Percentiles rank a stretch among this genome's conserved stretches.
Evolutionary conservation across 2,113 vertebrate genomes (phyloP).

Genomic region (Parotia lawesii): DNA sequence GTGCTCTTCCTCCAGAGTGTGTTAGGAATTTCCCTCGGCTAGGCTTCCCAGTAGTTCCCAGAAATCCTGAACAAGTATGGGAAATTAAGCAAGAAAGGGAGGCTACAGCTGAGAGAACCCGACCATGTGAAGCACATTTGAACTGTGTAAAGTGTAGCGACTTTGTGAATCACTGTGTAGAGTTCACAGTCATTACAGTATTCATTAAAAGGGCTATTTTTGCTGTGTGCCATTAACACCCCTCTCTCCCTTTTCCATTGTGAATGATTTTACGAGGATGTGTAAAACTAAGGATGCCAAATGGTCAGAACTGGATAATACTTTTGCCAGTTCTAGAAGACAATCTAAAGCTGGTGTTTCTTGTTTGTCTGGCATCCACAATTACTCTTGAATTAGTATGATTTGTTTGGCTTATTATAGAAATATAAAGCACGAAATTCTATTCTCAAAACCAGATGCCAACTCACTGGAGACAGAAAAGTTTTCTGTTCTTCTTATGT

Average conservation of each 20-base stretch:
- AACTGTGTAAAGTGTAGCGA: not conserved
- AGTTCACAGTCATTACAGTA: not conserved
- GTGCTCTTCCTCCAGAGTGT: not conserved
- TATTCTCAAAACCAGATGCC: not conserved
- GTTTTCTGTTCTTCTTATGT: conserved; percentile 10
- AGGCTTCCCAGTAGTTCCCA: not conserved
- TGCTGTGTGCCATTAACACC: not conserved
- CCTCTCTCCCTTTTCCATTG: not conserved
- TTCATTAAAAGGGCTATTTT: not conserved
- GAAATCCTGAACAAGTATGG: not conserved
- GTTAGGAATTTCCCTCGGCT: not conserved
- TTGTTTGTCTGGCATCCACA: not conserved
- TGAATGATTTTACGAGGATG: not conserved
- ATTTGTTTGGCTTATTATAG: conserved; percentile 6
- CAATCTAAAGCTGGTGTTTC: not conserved
- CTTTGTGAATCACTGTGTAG: not conserved
- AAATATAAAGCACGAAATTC: not conserved
- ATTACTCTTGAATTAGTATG: conserved; percentile 27
- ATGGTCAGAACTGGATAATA: not conserved
- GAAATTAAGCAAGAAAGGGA: not conserved
- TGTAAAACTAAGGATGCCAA: not conserved
- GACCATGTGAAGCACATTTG: not conserved
- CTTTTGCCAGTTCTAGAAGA: not conserved
- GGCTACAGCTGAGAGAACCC: not conserved
- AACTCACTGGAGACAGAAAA: not conserved